phyloP scores from a whole-genome alignment of 2,113 vertebrate species.

The Leucosticte australis region DNA sequence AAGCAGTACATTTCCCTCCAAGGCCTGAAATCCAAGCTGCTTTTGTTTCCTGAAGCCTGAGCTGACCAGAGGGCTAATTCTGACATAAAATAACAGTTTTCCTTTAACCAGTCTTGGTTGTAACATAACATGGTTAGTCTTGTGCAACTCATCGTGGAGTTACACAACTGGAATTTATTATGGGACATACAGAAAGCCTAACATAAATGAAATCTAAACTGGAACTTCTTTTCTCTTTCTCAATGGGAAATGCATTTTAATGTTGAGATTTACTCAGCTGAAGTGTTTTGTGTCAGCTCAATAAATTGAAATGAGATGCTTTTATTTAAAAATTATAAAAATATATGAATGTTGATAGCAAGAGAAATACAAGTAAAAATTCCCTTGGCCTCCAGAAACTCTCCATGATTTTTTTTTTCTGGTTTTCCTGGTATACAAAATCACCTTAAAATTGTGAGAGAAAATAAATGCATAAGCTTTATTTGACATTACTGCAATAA shows the following conservation, averaged over 20 bases:
- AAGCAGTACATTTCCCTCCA: not conserved
- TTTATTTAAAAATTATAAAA: not conserved
- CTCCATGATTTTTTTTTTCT: not conserved
- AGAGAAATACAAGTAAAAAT: not conserved
- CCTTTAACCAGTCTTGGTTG: not conserved
- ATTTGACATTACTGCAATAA: not conserved
- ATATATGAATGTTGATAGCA: not conserved
- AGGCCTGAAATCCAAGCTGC: not conserved
- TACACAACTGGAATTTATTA: not conserved
- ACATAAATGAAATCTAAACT: not conserved
- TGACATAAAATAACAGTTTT: not conserved
- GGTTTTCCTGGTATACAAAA: not conserved
- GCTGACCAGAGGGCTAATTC: not conserved
- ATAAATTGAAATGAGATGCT: not conserved
- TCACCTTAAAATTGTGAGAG: not conserved
- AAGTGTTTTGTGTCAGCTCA: not conserved
- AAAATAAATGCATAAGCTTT: not conserved
- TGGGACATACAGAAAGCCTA: not conserved
- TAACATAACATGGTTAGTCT: not conserved
- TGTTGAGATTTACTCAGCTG: not conserved
- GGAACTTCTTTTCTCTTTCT: not conserved
- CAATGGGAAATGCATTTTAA: not conserved
- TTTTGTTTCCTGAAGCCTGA: not conserved
- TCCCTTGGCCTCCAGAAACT: not conserved
- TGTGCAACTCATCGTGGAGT: not conserved